Conservation (phyloP, 2,113 vertebrate genomes). For the Dipodomys ordii region DNA sequence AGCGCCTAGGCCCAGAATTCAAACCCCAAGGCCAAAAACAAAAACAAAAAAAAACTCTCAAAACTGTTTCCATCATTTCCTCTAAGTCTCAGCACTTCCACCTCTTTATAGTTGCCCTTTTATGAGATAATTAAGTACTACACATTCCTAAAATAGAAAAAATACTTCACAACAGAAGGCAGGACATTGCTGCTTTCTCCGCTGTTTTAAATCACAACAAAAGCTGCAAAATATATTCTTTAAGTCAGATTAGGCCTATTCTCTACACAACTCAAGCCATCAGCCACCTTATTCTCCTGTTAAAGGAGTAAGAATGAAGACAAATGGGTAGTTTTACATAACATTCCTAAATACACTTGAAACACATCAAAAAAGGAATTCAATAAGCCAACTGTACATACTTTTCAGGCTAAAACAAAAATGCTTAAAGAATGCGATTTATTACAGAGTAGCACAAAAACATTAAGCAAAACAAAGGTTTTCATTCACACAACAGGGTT, state of each 20-base stretch:
- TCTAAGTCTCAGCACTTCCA: slow-evolving; percentile 60
- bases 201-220: slow-evolving; percentile 13
- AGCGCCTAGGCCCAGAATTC: too few species aligned
- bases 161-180: background rate
- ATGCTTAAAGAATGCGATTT: slow-evolving; percentile 55
- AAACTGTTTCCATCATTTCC: slow-evolving; percentile 12
- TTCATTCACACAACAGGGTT: slow-evolving; percentile 55
- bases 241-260: slow-evolving; percentile 47
- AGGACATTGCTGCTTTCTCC: background rate
- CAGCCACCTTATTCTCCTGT: slow-evolving; percentile 66
- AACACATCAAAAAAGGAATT: slow-evolving; percentile 55
- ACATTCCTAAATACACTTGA: slow-evolving; percentile 59
- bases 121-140: background rate
- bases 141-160: background rate
- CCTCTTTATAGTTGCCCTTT: slow-evolving; percentile 42
- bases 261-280: slow-evolving; percentile 66
- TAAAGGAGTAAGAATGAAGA: slow-evolving; percentile 60
- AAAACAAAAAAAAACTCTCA: background rate
- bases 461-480: slow-evolving; percentile 48
- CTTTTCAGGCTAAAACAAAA: slow-evolving; percentile 52
- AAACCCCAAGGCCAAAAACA: too few species aligned
- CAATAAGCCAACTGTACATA: slow-evolving; percentile 38
- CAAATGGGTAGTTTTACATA: slow-evolving; percentile 43
- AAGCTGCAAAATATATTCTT: slow-evolving; percentile 33
- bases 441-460: slow-evolving; percentile 26